Evolutionary conservation across 2,888 invertebrate species (phyloP).

Genomic region (Mactromeris polynyma): DNA sequence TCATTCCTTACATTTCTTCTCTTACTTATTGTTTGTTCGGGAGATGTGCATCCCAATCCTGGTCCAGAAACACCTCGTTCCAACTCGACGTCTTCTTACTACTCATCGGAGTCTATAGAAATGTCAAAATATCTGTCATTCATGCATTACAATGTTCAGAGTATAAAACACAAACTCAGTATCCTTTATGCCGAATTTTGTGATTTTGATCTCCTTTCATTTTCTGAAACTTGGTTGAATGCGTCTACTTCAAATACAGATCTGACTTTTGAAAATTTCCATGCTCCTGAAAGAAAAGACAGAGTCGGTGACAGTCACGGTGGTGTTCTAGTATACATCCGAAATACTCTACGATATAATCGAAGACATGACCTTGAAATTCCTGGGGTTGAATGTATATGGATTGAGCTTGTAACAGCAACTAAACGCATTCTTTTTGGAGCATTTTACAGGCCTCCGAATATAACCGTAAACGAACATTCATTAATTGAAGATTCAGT

Average conservation of each 20-base stretch:
- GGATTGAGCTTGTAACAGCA: neutral
- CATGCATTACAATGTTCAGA: constrained; percentile 27
- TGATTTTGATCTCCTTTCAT: constrained; percentile 17
- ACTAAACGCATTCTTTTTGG: too few relatives aligned
- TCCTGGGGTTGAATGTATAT: constrained; percentile 28
- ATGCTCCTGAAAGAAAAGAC: neutral
- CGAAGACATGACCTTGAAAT: constrained; percentile 29
- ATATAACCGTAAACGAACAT: too few relatives aligned
- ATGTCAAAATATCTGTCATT: neutral
- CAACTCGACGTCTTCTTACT: neutral
- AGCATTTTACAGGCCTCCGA: too few relatives aligned
- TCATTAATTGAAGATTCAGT: too few relatives aligned
- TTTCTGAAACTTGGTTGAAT: constrained; percentile 31
- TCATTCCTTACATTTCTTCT: too few relatives aligned
- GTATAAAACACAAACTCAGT: neutral
- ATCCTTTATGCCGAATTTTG: neutral
- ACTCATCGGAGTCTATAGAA: neutral
- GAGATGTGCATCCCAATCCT: neutral
- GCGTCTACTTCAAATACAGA: neutral
- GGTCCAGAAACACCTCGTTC: too few relatives aligned
- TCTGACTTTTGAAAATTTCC: neutral
- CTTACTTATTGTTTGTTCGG: too few relatives aligned
- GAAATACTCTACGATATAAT: constrained; percentile 9
- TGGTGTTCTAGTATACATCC: constrained; percentile 42
- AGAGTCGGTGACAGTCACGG: neutral